These are phyloP conservation scores for Phaedon cochleariae DNA, from an alignment of 2,888 invertebrate genomes.

Conservation along the genomic window DNA sequence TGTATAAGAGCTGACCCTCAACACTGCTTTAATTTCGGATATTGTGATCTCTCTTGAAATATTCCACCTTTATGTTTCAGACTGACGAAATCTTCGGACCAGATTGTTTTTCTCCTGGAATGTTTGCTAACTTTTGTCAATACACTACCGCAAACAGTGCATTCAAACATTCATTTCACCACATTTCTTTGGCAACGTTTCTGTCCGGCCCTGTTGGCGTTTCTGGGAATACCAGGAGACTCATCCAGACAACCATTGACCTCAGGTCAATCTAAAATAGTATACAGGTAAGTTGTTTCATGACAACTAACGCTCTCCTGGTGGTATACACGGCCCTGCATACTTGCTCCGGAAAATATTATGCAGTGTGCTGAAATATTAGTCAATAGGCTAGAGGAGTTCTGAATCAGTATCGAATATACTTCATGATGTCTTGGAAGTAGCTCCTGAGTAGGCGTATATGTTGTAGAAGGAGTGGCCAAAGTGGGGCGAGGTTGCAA, in stretches of 20 bases:
- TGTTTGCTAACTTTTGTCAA: constrained; percentile 86
- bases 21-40: too few relatives aligned
- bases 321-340: too few relatives aligned
- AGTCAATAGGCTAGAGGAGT: too few relatives aligned
- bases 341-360: too few relatives aligned
- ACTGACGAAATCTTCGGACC: constrained; percentile 69
- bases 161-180: constrained; percentile 85
- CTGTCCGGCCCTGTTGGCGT: constrained; percentile 87
- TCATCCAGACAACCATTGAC: constrained; percentile 81
- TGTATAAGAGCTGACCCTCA: too few relatives aligned
- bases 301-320: too few relatives aligned
- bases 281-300: constrained; percentile 73
- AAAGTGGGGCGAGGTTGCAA: too few relatives aligned
- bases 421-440: too few relatives aligned
- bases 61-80: constrained; percentile 57
- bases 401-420: too few relatives aligned
- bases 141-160: constrained; percentile 83
- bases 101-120: constrained; percentile 82
- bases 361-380: too few relatives aligned
- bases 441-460: too few relatives aligned
- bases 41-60: neutral
- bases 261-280: constrained; percentile 86
- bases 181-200: constrained; percentile 93
- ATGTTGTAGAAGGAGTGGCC: too few relatives aligned
- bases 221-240: constrained; percentile 87